Base-by-base conservation (phyloP, 2,888 invertebrate species). In the Synanthedon myopaeformis region DNA sequence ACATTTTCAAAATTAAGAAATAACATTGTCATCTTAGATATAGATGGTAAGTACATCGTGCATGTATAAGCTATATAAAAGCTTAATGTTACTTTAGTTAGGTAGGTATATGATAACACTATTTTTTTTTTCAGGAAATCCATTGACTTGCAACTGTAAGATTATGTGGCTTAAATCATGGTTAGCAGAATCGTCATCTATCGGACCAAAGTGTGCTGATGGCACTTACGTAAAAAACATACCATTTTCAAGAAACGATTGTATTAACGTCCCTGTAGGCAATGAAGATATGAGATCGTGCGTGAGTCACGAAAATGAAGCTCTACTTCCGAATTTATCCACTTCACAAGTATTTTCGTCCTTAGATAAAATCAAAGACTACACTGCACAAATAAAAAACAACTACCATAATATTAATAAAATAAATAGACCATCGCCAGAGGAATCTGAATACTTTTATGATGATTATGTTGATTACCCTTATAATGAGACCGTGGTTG, bases 91-190 rank as follows among this genome's bases (percentile, higher is more conserved):
- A 23, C 23, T 23, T 23, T 23, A 5, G 23, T 23, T 49, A 17
- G 49, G 12, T 17, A 13, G 3, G 10, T 13, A 10, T 49, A 5
- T 11, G 11, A 3, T 14, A 48, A 17, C 41, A 41, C 23, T 42
- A 4, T 51, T 28, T 56, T 57, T 56, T 49, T 56, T 82, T 80
- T 57, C 76, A 95, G 95, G 94, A 41, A 96, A 96, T 82, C 96
- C 96, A 1, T 82, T 96, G 57, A 88, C 90, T 19, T 96, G 96
- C 72, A 92, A 94, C 52, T 96, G 96, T 69, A 92, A 91, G 58
- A 89, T 95, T 74, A 88, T 94, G 53, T 96, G 96, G 96, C 79
- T 96, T 2, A 91, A 94, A 63, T 92, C 92, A 3, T 96, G 95
- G 95, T 78, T 95, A 28, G 91, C 92, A 58, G 94, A 95, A 73